These are phyloP conservation scores for Taenioides sp. DNA, from an alignment of 2,797 vertebrate species.

Conservation along the genomic window DNA sequence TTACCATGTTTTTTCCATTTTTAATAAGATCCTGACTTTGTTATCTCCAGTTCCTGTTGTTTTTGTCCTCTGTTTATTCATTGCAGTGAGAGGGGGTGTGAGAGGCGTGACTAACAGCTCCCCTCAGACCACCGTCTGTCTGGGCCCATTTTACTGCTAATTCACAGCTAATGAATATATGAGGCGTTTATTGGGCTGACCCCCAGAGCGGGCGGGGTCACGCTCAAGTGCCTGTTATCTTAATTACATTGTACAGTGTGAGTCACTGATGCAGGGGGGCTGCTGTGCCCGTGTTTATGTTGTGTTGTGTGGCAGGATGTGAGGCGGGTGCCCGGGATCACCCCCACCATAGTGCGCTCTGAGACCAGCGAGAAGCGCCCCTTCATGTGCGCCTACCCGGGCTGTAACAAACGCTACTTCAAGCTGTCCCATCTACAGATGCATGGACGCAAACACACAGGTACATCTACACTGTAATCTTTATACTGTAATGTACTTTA, in stretches of 20 bases:
- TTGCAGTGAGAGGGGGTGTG: constrained; percentile 54
- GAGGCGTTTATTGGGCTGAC: constrained; percentile 60
- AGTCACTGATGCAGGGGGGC: constrained; percentile 23
- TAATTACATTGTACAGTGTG: constrained; percentile 46
- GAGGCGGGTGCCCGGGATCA: constrained; percentile 89
- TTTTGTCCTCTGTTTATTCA: constrained; percentile 17
- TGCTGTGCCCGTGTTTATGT: constrained; percentile 14
- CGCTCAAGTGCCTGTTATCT: constrained; percentile 46
- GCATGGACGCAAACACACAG: constrained; percentile 98
- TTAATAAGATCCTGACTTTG: constrained; percentile 1
- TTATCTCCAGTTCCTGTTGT: constrained; percentile 24
- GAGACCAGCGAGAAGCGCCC: constrained; percentile 95
- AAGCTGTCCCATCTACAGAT: constrained; percentile 97
- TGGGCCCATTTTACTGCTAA: constrained; percentile 73
- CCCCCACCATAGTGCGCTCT: constrained; percentile 90
- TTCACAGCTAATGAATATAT: constrained; percentile 68
- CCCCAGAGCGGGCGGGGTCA: constrained; percentile 39
- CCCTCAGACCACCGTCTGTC: constrained; percentile 63
- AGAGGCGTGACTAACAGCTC: constrained; percentile 78
- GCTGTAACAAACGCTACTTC: constrained; percentile 98
- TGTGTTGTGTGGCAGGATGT: constrained; percentile 81
- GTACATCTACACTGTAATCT: constrained; percentile 62
- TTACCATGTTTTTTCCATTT: not conserved
- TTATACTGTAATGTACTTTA: not conserved
- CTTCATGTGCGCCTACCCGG: constrained; percentile 96